phyloP scores from a whole-genome alignment of 2,113 vertebrate genomes.

The Excalfactoria chinensis region DNA sequence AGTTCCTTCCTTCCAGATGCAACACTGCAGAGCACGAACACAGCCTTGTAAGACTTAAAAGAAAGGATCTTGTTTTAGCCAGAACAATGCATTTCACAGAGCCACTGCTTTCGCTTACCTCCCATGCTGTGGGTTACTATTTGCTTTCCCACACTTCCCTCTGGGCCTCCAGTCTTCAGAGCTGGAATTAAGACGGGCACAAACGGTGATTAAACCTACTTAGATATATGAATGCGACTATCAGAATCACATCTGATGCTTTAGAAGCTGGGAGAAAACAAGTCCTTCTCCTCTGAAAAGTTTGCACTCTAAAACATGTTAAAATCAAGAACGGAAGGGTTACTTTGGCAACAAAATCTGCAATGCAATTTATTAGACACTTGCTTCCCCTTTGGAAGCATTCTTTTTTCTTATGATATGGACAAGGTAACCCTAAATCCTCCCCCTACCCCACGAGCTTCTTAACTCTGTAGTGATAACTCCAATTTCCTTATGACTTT shows the following conservation, averaged over 20 bases:
- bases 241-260: background rate
- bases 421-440: background rate
- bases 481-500: background rate
- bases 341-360: background rate
- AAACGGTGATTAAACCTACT: slow-evolving; percentile 27
- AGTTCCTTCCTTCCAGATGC: slow-evolving; percentile 4
- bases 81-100: slow-evolving; percentile 55
- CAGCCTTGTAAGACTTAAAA: slow-evolving; percentile 37
- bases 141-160: slow-evolving; percentile 67
- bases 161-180: slow-evolving; percentile 40
- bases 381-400: background rate
- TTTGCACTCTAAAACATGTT: background rate
- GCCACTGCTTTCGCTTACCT: slow-evolving; percentile 56
- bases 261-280: background rate
- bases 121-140: slow-evolving; percentile 60
- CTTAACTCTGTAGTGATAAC: background rate
- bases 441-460: background rate
- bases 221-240: background rate
- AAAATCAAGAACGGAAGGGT: background rate
- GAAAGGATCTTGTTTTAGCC: slow-evolving; percentile 26
- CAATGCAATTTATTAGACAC: background rate
- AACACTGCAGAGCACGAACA: background rate
- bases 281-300: background rate
- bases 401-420: background rate
- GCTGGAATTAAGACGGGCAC: slow-evolving; percentile 44